Conservation (phyloP, 92 coral and sea anemone genomes). For the Galaxea fascicularis region DNA sequence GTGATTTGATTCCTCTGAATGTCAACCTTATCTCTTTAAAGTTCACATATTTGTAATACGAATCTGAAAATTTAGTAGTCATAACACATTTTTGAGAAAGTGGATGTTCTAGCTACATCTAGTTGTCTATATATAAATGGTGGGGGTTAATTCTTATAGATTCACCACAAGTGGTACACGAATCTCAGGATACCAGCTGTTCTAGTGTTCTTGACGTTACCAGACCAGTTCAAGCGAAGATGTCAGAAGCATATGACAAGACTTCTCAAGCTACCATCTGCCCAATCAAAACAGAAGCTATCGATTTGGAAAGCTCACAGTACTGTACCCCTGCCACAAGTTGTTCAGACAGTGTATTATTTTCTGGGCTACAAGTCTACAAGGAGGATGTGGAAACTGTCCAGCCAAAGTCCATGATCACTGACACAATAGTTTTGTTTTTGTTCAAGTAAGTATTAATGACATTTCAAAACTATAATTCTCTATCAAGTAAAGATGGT, state of each 20-base stretch:
- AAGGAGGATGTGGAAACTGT: constrained; percentile 64
- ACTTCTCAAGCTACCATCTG: constrained; percentile 34
- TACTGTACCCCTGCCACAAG: constrained; percentile 27
- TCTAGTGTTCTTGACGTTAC: constrained; percentile 2
- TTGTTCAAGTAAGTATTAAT: constrained; percentile 23
- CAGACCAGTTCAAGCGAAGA: neutral
- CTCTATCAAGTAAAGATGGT: too few species aligned
- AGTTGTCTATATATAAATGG: too few species aligned
- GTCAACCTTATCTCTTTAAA: too few species aligned
- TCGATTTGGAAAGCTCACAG: too few species aligned
- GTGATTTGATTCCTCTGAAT: too few species aligned
- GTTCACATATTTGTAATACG: too few species aligned
- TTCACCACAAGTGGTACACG: too few species aligned
- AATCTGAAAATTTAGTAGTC: too few species aligned
- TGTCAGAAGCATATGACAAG: neutral
- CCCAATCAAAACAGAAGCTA: too few species aligned
- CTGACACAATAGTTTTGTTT: constrained; percentile 73
- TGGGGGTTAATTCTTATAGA: too few species aligned
- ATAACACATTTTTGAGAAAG: too few species aligned
- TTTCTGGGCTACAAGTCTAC: neutral
- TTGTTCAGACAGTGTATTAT: constrained; percentile 53
- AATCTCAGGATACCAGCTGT: constrained; percentile 32
- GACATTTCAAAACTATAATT: neutral
- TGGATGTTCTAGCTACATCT: too few species aligned
- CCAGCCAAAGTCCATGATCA: constrained; percentile 71